Percentiles rank a stretch among this genome's conserved stretches.
These are phyloP conservation scores for Athalia circularis DNA, from an alignment of 2,888 invertebrate genomes.

Conservation along the genomic window DNA sequence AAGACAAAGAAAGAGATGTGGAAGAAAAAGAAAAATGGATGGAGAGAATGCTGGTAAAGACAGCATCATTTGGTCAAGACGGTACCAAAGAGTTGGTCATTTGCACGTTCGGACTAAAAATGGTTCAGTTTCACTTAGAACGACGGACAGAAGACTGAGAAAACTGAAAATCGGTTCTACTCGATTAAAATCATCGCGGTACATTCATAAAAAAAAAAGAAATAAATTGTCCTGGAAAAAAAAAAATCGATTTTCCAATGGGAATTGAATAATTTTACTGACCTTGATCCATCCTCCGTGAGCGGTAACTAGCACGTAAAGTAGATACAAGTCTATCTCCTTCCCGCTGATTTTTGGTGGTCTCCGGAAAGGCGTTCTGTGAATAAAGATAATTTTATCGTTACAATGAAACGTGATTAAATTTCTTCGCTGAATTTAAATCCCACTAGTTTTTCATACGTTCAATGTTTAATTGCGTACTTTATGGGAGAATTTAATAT, in stretches of 20 bases:
- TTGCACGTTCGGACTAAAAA: neutral
- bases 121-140: neutral
- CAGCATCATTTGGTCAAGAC: neutral
- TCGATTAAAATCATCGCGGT: no score
- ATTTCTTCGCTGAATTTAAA: neutral
- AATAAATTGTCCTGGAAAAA: no score
- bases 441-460: neutral
- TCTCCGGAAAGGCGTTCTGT: conserved; percentile 81
- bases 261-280: conserved; percentile 61
- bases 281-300: conserved; percentile 98
- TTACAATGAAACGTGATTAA: neutral
- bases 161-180: no score
- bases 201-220: neutral
- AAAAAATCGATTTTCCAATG: no score
- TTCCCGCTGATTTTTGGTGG: conserved; percentile 88
- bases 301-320: conserved; percentile 93
- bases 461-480: no score
- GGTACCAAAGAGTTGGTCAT: neutral
- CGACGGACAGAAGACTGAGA: neutral
- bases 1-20: neutral
- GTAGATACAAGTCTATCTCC: conserved; percentile 92
- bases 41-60: neutral
- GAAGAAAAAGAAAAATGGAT: neutral
- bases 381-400: conserved; percentile 57
- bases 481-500: neutral